Evolutionary conservation across 2,797 vertebrate genomes (phyloP).

Genomic region (Microctenopoma steveboyesi): DNA sequence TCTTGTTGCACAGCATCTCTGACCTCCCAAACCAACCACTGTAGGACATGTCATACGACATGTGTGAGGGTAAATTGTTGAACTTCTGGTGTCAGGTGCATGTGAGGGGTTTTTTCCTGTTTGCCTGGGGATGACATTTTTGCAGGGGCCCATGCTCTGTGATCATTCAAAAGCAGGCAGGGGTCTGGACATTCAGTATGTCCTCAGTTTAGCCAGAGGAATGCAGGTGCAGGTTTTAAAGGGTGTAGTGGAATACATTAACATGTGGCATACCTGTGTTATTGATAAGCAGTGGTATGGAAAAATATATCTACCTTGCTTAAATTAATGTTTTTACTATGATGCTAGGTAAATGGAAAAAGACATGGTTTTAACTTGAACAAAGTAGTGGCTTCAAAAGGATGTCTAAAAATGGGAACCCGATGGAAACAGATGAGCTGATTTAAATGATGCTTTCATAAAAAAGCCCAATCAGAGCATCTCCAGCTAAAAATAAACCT

Average conservation of each 20-base stretch:
- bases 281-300: not conserved
- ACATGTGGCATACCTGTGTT: not conserved
- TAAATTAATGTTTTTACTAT: not conserved
- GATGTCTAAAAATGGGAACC: not conserved
- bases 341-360: not conserved
- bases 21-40: conserved; percentile 5
- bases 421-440: too few species aligned
- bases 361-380: not conserved
- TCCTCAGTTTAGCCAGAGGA: not conserved
- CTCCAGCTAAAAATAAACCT: not conserved
- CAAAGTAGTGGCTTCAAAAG: not conserved
- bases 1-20: conserved; percentile 14
- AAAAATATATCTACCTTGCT: not conserved
- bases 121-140: not conserved
- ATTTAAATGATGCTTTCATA: not conserved
- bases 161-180: not conserved
- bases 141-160: not conserved
- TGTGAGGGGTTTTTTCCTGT: conserved; percentile 16
- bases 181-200: not conserved
- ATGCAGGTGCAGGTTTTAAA: not conserved
- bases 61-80: conserved; percentile 10
- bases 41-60: not conserved
- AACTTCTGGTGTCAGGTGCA: conserved; percentile 18
- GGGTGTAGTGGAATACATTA: not conserved
- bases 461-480: conserved; percentile 2